Evolutionary conservation across 2,888 invertebrate species (phyloP).

Genomic region (Drosophila aldrichi): DNA sequence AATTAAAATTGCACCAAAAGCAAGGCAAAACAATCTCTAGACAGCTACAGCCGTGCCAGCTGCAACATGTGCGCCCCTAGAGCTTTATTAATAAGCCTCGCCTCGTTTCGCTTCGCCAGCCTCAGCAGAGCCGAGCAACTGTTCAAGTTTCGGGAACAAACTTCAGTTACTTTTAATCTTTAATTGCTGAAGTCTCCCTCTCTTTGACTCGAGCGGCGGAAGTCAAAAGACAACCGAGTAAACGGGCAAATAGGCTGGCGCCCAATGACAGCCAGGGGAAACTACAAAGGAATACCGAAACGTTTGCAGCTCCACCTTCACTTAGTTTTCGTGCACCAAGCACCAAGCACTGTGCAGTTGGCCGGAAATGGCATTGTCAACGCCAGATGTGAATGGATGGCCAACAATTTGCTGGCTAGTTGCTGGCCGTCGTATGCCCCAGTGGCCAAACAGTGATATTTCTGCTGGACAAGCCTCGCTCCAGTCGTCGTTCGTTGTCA

Average conservation of each 20-base stretch:
- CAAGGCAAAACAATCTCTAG: slow-evolving; percentile 38
- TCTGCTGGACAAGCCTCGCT: slow-evolving; percentile 1
- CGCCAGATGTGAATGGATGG: slow-evolving; percentile 56
- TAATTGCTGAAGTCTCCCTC: slow-evolving; percentile 59
- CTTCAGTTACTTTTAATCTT: slow-evolving; percentile 57
- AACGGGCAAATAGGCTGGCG: slow-evolving; percentile 9
- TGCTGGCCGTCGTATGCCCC: slow-evolving; percentile 10
- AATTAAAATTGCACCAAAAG: slow-evolving; percentile 66
- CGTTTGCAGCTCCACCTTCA: slow-evolving; percentile 16
- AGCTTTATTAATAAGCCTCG: slow-evolving; percentile 34
- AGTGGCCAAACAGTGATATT: slow-evolving; percentile 2
- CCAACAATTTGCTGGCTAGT: slow-evolving; percentile 20
- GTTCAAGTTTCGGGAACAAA: slow-evolving; percentile 13
- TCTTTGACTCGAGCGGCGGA: slow-evolving; percentile 3
- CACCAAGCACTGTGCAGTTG: slow-evolving; percentile 31
- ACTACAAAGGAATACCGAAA: slow-evolving; percentile 11
- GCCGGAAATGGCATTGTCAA: slow-evolving; percentile 76
- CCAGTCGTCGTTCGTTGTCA: slow-evolving; percentile 41
- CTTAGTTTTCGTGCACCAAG: slow-evolving; percentile 15
- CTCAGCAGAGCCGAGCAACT: background rate
- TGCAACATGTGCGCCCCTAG: slow-evolving; percentile 17
- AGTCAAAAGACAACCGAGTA: slow-evolving; percentile 32
- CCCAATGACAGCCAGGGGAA: slow-evolving; percentile 43
- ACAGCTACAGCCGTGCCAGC: slow-evolving; percentile 24
- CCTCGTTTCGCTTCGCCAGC: too few relatives aligned